Evolutionary conservation across 92 coral and sea anemone species (phyloP), one percentile per base, ranked within the genome.

Genomic region (Epizoanthus illoricatus): DNA sequence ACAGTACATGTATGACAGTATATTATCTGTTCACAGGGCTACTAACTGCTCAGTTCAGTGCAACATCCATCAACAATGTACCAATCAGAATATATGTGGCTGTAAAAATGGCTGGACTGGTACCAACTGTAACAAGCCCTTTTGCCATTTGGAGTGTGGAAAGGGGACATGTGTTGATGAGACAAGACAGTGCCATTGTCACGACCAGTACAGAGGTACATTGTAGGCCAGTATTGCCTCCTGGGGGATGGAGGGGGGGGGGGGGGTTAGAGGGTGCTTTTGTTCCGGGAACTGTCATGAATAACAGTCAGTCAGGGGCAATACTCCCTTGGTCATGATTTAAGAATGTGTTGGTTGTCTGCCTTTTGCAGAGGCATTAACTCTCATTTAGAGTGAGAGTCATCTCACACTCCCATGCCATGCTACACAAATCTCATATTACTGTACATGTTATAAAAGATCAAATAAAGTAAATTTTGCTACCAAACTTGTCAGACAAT

Each of bases 1-100:
- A 28, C 33, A 28, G 36, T 28, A 28, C 36, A 28, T 28, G 36
- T 28, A 28, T 28, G 36, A 28, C 36, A 28, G 2, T 28, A 28
- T 28, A 28, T 28, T 28, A 28, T 28, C 36, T 28, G 36, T 28
- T 20, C 8, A 60, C 82, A 78, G 82, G 21, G 66, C 71, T 17
- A 15, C 49, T 21, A 41, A 63, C 23, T 78, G 82, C 16, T 20
- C 58, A 4, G 0, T n/a, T 39, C 42, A 43, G 58, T 78, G 82
- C 19, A 78, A 19, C 20, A 78, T 5, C 82, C 82, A 43, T 43
- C 59, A 62, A 21, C 47, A 20, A 12, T 78, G 82, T 45, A 71
- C 15, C 58, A 43, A 36, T 13, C 43, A 61, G 56, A 58, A 40
- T 33, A 61, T 60, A 36, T 76, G 82, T 63, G 0, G 20, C 3